Conservation (phyloP, 2,113 vertebrate genomes). For the Anolis carolinensis region DNA sequence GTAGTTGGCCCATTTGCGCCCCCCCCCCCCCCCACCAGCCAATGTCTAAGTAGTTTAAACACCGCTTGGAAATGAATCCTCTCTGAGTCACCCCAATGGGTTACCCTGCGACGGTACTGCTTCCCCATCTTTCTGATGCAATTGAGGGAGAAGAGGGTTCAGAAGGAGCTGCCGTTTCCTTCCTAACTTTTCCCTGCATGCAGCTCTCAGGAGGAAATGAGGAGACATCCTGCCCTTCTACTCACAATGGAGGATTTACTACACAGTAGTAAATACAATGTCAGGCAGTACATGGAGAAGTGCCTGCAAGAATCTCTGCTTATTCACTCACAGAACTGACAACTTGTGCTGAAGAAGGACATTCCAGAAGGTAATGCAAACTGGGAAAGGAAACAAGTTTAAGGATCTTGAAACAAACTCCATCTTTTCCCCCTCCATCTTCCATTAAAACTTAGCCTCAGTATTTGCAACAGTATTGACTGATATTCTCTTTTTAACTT, state of each 20-base stretch:
- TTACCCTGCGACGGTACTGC: not conserved
- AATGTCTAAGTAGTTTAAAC: not conserved
- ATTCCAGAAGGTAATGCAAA: not conserved
- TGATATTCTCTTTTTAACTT: not conserved
- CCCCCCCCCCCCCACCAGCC: too few species aligned
- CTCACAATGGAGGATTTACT: not conserved
- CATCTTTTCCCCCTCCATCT: not conserved
- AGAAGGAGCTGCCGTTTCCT: not conserved
- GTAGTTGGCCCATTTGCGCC: not conserved
- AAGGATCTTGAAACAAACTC: not conserved
- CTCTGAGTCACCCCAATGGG: not conserved
- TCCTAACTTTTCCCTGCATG: not conserved
- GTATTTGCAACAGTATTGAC: not conserved
- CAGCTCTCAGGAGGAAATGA: not conserved
- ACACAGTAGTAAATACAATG: not conserved
- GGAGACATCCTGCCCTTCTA: not conserved
- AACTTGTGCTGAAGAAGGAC: not conserved
- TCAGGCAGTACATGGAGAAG: not conserved
- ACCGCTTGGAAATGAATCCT: not conserved
- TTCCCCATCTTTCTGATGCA: not conserved
- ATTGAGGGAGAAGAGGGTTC: too few species aligned
- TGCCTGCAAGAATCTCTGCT: not conserved
- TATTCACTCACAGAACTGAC: not conserved
- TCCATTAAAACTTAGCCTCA: not conserved
- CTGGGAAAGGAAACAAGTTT: not conserved